A percentile compares a stretch with the other conserved stretches of the same genome.
These are phyloP conservation scores for Hyperoplus lanceolatus DNA, from an alignment of 2,797 vertebrate species.

Conservation along the genomic window DNA sequence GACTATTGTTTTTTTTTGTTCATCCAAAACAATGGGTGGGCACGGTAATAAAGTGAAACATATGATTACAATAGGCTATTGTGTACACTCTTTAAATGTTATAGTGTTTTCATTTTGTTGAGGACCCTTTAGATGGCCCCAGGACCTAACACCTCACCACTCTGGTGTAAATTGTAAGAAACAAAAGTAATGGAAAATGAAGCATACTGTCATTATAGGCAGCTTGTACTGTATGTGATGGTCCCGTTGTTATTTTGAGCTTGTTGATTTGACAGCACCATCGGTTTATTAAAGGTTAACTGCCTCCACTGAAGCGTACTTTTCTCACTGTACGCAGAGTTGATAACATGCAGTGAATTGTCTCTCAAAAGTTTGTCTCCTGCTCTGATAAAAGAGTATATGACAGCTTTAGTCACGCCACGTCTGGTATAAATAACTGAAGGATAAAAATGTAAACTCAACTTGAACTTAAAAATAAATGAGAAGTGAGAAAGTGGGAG, in stretches of 20 bases:
- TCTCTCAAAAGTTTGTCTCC: constrained; percentile 55
- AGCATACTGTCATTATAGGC: constrained; percentile 51
- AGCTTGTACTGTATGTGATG: constrained; percentile 57
- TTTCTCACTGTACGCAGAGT: constrained; percentile 81
- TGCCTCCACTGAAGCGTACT: constrained; percentile 88
- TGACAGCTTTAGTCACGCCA: constrained; percentile 41
- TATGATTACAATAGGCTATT: background rate
- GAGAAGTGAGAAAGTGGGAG: background rate
- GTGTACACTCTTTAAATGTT: background rate
- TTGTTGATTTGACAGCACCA: constrained; percentile 90
- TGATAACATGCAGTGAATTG: constrained; percentile 49
- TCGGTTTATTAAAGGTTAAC: constrained; percentile 95
- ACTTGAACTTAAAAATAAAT: constrained; percentile 28
- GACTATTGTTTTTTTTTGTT: background rate
- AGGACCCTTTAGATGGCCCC: background rate
- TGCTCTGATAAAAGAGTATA: constrained; percentile 37
- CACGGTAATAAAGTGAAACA: background rate
- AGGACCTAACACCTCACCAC: background rate
- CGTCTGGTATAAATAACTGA: constrained; percentile 54
- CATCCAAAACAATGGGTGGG: background rate
- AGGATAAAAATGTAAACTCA: constrained; percentile 22
- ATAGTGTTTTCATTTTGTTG: constrained; percentile 1
- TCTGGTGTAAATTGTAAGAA: constrained; percentile 23
- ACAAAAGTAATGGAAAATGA: constrained; percentile 46
- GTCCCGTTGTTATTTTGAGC: constrained; percentile 81